Percentiles rank a stretch among this genome's conserved stretches.
Conservation (phyloP, 2,113 vertebrate genomes). For the Parotia lawesii region DNA sequence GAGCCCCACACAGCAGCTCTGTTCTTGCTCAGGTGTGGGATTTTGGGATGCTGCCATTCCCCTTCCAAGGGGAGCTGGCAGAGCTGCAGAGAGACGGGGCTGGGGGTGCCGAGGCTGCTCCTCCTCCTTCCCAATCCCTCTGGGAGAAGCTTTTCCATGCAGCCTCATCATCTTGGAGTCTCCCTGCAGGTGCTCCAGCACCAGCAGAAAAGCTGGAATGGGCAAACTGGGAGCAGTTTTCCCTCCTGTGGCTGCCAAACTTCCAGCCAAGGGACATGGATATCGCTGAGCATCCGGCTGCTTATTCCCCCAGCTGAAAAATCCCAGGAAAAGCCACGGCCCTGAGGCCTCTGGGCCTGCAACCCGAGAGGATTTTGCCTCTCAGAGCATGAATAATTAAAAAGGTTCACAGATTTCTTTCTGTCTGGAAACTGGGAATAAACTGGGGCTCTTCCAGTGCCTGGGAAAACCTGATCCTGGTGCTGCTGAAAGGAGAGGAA, state of each 20-base stretch:
- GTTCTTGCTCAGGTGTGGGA: neutral
- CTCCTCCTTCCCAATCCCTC: neutral
- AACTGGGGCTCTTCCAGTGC: neutral
- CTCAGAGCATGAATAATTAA: slow-evolving; percentile 42
- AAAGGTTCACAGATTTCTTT: slow-evolving; percentile 39
- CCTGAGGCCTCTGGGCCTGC: neutral
- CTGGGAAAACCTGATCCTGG: slow-evolving; percentile 32
- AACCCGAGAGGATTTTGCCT: slow-evolving; percentile 19
- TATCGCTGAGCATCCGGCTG: neutral
- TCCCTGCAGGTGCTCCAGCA: neutral
- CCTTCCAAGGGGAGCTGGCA: neutral
- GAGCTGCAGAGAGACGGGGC: fast-evolving
- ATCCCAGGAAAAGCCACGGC: neutral
- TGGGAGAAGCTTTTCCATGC: neutral
- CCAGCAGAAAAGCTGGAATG: neutral
- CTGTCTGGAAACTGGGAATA: slow-evolving; percentile 17
- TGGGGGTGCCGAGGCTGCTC: neutral
- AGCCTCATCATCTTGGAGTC: neutral
- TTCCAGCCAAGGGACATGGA: neutral
- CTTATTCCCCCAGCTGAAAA: neutral
- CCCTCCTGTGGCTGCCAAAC: neutral
- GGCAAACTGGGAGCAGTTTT: neutral
- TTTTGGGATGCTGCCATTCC: neutral
- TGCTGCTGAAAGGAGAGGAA: slow-evolving; percentile 7
- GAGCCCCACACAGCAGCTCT: neutral